phyloP scores from a whole-genome alignment of 2,113 vertebrate species.

The Pedetes capensis region DNA sequence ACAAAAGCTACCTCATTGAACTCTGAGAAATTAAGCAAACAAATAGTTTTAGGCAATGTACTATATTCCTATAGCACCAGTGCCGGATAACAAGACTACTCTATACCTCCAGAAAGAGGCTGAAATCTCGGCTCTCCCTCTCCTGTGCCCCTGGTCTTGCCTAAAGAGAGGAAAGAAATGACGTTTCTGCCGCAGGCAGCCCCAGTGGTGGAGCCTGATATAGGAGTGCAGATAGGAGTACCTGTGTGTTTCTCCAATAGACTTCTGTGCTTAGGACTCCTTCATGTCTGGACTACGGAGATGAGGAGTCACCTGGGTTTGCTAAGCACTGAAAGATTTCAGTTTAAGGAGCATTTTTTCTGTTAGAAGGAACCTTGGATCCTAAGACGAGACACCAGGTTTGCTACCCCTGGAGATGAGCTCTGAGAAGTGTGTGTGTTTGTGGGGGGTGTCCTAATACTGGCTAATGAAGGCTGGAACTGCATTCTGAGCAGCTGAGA shows the following conservation, averaged over 20 bases:
- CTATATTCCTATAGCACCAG: constrained; percentile 57
- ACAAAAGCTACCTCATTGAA: constrained; percentile 86
- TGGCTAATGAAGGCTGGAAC: background rate
- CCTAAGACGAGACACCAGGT: constrained; percentile 48
- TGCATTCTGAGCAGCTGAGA: background rate
- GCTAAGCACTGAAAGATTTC: constrained; percentile 61
- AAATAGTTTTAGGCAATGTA: constrained; percentile 70
- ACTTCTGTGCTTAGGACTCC: background rate
- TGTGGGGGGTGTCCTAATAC: constrained; percentile 11
- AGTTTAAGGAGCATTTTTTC: constrained; percentile 49
- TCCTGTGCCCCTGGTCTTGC: accelerated
- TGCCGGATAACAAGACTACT: constrained; percentile 55
- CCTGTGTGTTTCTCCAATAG: background rate
- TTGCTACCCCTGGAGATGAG: constrained; percentile 30
- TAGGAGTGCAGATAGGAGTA: background rate
- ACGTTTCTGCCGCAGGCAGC: no score
- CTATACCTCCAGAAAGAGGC: background rate
- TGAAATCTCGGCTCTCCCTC: background rate
- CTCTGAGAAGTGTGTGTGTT: constrained; percentile 45
- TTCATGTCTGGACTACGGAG: constrained; percentile 37
- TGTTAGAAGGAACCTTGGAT: constrained; percentile 56
- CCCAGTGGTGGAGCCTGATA: background rate
- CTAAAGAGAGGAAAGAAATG: background rate
- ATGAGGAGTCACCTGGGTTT: constrained; percentile 69
- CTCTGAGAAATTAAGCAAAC: constrained; percentile 82